A percentile compares a stretch with the other conserved stretches of the same genome.
Conservation (phyloP, 2,888 invertebrate genomes). For the Dasysyrphus albostriatus region DNA sequence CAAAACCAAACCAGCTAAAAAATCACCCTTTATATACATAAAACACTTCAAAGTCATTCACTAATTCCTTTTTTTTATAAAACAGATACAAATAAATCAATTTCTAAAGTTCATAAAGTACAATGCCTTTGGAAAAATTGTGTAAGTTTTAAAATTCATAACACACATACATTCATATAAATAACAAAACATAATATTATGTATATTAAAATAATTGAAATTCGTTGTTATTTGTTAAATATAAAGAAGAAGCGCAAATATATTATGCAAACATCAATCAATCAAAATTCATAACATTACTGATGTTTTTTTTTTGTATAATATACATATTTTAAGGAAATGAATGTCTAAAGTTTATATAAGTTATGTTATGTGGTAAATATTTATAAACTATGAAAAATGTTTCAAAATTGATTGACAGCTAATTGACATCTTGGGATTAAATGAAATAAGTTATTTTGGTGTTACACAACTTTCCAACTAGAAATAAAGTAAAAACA, state of each 20-base stretch:
- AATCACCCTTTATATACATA: not conserved
- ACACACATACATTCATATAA: not conserved
- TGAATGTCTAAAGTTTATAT: not conserved
- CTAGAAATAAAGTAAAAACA: not conserved
- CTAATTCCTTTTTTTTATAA: too few species aligned
- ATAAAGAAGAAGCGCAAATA: not conserved
- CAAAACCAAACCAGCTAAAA: too few species aligned
- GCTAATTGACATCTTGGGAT: conserved; percentile 15
- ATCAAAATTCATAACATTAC: conserved; percentile 4
- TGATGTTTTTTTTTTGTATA: not conserved
- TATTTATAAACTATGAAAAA: conserved; percentile 6
- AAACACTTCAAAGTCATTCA: not conserved
- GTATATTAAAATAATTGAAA: conserved; percentile 8
- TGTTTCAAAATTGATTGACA: not conserved
- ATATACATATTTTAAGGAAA: not conserved
- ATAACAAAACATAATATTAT: too few species aligned
- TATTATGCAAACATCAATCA: not conserved
- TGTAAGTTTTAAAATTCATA: not conserved
- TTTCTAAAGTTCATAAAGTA: too few species aligned
- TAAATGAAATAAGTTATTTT: not conserved
- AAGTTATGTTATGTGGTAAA: not conserved
- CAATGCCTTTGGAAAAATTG: not conserved
- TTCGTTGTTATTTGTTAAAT: not conserved
- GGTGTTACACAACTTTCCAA: not conserved
- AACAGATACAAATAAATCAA: too few species aligned